Base-by-base conservation (phyloP, 2,888 invertebrate genomes). In the Erebia aethiops region DNA sequence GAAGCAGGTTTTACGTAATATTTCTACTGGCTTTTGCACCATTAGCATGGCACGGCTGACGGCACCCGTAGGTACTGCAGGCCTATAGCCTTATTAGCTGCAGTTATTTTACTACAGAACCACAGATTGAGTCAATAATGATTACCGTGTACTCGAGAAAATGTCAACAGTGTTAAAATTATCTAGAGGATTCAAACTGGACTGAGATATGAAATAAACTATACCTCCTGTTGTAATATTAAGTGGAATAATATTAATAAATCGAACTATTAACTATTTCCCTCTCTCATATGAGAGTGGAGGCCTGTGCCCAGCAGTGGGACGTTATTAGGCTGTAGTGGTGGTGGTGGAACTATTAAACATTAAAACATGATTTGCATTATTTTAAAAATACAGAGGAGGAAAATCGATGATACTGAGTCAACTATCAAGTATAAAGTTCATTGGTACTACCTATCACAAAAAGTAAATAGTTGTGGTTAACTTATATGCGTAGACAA, bases 51-150 rank as follows among this genome's bases (percentile, higher is more conserved):
- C 26, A 26, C 4, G 26, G n/a, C n/a, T n/a, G n/a, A n/a, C n/a
- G n/a, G 26, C 26, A 26, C 26, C 0, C 26, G 26, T n/a, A n/a
- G n/a, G n/a, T 26, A 35, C 35, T 7, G 7, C 35, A 35, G 35
- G 35, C 35, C 35, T 35, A 35, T 43, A 2, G 2, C 43, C 11
- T 11, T 43, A 21, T 21, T 26, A 11, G 18, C 13, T 35, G 51
- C 49, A 2, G 58, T 35, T 51, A 16, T 61, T 57, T 41, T 41
- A 21, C n/a, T 52, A 18, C 80, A 75, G 79, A 78, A 81, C 77
- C 71, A 77, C 69, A 75, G 35, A 35, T 35, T 76, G 76, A 76
- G 75, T 77, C 74, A 72, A 74, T 78, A 78, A 79, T 77, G 77
- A 78, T 16, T 71, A 68, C 64, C 74, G 73, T 72, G 67, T 74